A percentile compares a stretch with the other conserved stretches of the same genome.
These are phyloP conservation scores for Platerodrilus igneus DNA, from an alignment of 2,888 invertebrate species.

Conservation along the genomic window DNA sequence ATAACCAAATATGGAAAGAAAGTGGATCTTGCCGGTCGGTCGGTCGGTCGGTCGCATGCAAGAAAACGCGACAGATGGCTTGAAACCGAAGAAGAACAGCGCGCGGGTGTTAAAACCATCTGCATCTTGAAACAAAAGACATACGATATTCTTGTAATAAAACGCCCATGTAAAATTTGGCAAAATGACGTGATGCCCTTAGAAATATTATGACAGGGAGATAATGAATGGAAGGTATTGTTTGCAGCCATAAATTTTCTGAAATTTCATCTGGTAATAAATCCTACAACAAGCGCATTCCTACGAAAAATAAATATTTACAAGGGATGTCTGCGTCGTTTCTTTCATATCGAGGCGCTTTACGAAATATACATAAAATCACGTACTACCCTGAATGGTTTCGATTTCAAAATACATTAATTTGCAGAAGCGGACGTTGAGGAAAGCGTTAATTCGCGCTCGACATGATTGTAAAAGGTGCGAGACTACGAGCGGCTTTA, in stretches of 20 bases:
- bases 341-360: conserved; percentile 5
- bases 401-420: too few relatives aligned
- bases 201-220: conserved; percentile 17
- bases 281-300: conserved; percentile 17
- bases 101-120: conserved; percentile 24
- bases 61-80: conserved; percentile 25
- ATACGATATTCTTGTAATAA: conserved; percentile 19
- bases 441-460: conserved; percentile 24
- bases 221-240: conserved; percentile 16
- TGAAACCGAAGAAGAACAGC: conserved; percentile 20
- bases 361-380: too few relatives aligned
- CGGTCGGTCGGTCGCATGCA: too few relatives aligned
- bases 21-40: conserved; percentile 25
- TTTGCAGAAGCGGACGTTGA: too few relatives aligned
- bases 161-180: conserved; percentile 9
- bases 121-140: conserved; percentile 17
- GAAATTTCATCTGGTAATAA: conserved; percentile 12
- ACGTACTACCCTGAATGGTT: too few relatives aligned
- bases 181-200: conserved; percentile 13
- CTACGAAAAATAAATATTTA: conserved; percentile 20
- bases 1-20: conserved; percentile 27
- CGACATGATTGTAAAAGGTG: conserved; percentile 19
- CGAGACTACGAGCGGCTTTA: conserved; percentile 12
- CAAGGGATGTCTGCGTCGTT: conserved; percentile 12
- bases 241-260: conserved; percentile 15